phyloP scores from a whole-genome alignment of 2,797 vertebrate species.

The Ctenopoma kingsleyae region DNA sequence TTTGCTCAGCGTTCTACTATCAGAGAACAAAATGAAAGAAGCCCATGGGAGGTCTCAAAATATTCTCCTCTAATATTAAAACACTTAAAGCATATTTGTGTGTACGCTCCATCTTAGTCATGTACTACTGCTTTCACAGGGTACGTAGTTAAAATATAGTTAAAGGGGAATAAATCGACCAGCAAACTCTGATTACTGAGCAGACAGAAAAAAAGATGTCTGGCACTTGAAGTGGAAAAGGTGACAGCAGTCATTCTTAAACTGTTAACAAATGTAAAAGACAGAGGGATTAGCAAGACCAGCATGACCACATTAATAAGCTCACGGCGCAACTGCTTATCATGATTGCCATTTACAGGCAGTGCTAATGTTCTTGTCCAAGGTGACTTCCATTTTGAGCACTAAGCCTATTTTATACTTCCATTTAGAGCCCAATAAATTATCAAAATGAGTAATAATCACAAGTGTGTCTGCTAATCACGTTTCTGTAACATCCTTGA shows the following conservation, averaged over 20 bases:
- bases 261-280: constrained; percentile 66
- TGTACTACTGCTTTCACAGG: constrained; percentile 13
- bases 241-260: constrained; percentile 46
- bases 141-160: constrained; percentile 4
- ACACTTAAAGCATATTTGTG: constrained; percentile 33
- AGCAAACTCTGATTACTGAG: constrained; percentile 24
- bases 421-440: constrained; percentile 68
- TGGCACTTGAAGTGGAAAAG: constrained; percentile 57
- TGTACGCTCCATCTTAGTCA: constrained; percentile 7
- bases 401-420: constrained; percentile 61
- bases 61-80: constrained; percentile 49
- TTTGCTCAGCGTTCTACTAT: constrained; percentile 24
- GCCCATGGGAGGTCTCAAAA: constrained; percentile 31
- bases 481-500: constrained; percentile 38
- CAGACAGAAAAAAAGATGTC: constrained; percentile 28
- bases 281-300: constrained; percentile 66
- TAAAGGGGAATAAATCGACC: constrained; percentile 5
- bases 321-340: constrained; percentile 68
- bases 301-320: constrained; percentile 69
- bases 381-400: constrained; percentile 77
- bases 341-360: constrained; percentile 67
- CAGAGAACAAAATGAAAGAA: constrained; percentile 43
- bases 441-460: constrained; percentile 59
- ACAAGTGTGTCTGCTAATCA: constrained; percentile 47
- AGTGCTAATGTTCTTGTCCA: constrained; percentile 65